A percentile compares a stretch with the other conserved stretches of the same genome.
Evolutionary conservation across 2,113 vertebrate species (phyloP).

Genomic region (Myotis yumanensis): DNA sequence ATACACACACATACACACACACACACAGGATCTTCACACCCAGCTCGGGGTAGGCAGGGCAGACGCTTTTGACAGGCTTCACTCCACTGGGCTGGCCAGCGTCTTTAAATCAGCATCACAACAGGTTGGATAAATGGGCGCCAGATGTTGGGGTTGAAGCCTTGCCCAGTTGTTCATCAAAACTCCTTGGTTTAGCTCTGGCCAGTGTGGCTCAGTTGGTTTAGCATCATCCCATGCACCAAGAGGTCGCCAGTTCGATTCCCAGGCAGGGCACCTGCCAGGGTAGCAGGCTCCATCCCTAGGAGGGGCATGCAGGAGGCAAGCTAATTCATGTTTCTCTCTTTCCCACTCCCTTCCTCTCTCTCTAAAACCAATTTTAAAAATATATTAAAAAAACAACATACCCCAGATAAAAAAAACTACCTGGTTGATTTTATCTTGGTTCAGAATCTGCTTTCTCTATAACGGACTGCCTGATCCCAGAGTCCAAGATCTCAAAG

Average conservation of each 20-base stretch:
- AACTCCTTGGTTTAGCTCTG: background rate
- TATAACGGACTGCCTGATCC: background rate
- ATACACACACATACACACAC: no score
- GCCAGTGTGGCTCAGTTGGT: background rate
- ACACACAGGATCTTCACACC: background rate
- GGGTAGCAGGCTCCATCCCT: background rate
- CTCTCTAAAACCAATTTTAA: background rate
- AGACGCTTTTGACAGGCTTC: background rate
- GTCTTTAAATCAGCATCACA: background rate
- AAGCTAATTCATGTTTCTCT: background rate
- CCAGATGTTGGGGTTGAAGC: background rate
- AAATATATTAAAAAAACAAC: no score
- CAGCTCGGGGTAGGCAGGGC: background rate
- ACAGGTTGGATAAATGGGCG: background rate
- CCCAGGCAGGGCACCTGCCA: background rate
- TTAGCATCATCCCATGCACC: background rate
- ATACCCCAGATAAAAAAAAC: background rate
- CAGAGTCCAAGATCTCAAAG: background rate
- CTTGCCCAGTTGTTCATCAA: background rate
- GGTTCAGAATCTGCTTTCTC: background rate
- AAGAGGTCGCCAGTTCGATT: background rate
- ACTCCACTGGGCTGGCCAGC: no score
- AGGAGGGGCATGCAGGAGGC: background rate
- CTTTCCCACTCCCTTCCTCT: background rate
- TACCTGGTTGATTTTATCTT: constrained; percentile 24